phyloP scores from a whole-genome alignment of 2,888 invertebrate genomes.

The Anticlea derivata region DNA sequence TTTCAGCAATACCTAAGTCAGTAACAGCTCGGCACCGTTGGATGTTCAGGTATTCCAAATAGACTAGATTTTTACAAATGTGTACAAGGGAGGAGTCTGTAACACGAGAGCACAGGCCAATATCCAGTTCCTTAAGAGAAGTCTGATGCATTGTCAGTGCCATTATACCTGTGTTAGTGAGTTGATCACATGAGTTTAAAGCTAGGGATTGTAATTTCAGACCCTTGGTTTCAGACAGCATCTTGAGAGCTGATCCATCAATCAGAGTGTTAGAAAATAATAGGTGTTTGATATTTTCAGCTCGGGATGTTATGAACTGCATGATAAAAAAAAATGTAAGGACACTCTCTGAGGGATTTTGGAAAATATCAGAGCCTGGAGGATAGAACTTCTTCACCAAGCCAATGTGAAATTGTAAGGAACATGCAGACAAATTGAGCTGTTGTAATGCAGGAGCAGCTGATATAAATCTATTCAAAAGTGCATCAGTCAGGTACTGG shows the following conservation, averaged over 20 bases:
- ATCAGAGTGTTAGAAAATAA: slow-evolving; percentile 88
- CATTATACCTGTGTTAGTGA: slow-evolving; percentile 84
- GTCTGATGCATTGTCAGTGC: slow-evolving; percentile 82
- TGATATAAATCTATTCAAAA: slow-evolving; percentile 86
- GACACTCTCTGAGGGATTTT: slow-evolving; percentile 86
- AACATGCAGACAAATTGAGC: slow-evolving; percentile 86
- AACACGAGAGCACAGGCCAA: slow-evolving; percentile 86
- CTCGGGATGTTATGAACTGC: slow-evolving; percentile 81
- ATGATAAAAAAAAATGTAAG: slow-evolving; percentile 88
- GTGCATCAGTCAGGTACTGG: slow-evolving; percentile 89
- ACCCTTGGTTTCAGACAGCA: slow-evolving; percentile 78
- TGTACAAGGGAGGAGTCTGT: slow-evolving; percentile 85
- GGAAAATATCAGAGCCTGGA: slow-evolving; percentile 57
- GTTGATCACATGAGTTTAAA: slow-evolving; percentile 85
- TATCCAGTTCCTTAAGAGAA: slow-evolving; percentile 82
- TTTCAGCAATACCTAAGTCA: slow-evolving; percentile 82
- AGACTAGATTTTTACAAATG: slow-evolving; percentile 83
- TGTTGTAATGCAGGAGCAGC: slow-evolving; percentile 84
- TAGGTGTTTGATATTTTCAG: slow-evolving; percentile 81
- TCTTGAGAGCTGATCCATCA: slow-evolving; percentile 84
- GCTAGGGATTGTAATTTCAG: slow-evolving; percentile 79
- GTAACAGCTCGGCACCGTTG: slow-evolving; percentile 86
- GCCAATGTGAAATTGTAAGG: slow-evolving; percentile 88
- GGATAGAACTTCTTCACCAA: slow-evolving; percentile 88
- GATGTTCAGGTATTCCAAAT: slow-evolving; percentile 85